Conservation (phyloP, 2,888 invertebrate genomes). For the Drosophila algonquin region DNA sequence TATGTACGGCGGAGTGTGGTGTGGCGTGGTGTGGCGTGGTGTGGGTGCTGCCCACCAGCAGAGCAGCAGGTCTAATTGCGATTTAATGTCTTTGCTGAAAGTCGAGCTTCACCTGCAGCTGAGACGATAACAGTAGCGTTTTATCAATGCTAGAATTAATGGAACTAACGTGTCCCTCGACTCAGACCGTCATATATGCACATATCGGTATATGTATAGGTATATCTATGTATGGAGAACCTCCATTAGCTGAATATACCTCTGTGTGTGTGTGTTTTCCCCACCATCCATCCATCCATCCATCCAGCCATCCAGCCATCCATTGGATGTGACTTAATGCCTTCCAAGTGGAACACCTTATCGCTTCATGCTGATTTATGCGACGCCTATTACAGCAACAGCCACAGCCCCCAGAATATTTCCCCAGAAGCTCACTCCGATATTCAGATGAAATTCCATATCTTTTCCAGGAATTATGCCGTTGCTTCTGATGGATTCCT, state of each 20-base stretch:
- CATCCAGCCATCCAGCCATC: constrained; percentile 11
- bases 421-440: constrained; percentile 30
- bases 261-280: constrained; percentile 29
- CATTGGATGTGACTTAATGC: constrained; percentile 46
- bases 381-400: constrained; percentile 50
- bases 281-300: neutral
- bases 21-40: constrained; percentile 22
- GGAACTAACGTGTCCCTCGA: constrained; percentile 52
- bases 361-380: constrained; percentile 71
- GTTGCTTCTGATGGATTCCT: constrained; percentile 27
- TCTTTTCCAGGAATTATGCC: constrained; percentile 19
- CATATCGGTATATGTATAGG: neutral
- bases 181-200: neutral
- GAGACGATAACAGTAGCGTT: constrained; percentile 60
- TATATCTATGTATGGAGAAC: constrained; percentile 11
- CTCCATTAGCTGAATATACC: constrained; percentile 49
- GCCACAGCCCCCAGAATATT: neutral
- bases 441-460: constrained; percentile 28
- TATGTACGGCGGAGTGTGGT: constrained; percentile 10
- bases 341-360: constrained; percentile 65
- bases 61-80: constrained; percentile 65
- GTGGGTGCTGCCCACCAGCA: constrained; percentile 21
- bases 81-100: constrained; percentile 77
- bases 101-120: constrained; percentile 23
- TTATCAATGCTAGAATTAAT: constrained; percentile 65